phyloP scores from a whole-genome alignment of 2,113 vertebrate species.

The Neoarius graeffei region DNA sequence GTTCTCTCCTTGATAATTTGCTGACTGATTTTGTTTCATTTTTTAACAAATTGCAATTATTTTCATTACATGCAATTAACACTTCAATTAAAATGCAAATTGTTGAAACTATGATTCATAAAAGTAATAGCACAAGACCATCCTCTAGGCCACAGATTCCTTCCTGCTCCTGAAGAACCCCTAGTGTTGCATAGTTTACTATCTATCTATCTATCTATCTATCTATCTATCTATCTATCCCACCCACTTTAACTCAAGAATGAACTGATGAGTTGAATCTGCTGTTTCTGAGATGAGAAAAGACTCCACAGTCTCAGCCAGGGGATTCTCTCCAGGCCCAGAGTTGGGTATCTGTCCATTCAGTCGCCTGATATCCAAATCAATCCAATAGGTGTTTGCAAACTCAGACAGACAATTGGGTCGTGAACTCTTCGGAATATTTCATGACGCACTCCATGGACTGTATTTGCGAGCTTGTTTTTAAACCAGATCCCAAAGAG shows the following conservation, averaged over 20 bases:
- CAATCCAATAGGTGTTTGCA: neutral
- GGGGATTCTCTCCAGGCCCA: neutral
- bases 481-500: neutral
- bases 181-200: neutral
- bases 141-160: constrained; percentile 1
- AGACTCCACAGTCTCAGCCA: neutral
- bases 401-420: neutral
- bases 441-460: neutral
- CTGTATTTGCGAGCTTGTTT: too few relatives aligned
- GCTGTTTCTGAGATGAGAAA: neutral
- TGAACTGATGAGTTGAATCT: neutral
- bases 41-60: neutral
- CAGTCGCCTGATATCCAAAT: neutral
- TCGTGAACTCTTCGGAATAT: neutral
- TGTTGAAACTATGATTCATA: neutral
- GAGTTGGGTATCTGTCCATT: neutral
- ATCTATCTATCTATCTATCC: neutral
- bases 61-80: neutral
- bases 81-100: neutral
- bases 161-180: neutral
- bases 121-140: neutral
- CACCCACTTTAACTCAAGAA: neutral
- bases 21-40: too few relatives aligned
- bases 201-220: too few relatives aligned
- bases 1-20: neutral